These are phyloP conservation scores for Idaea straminata DNA, from an alignment of 2,888 invertebrate species.

Conservation along the genomic window DNA sequence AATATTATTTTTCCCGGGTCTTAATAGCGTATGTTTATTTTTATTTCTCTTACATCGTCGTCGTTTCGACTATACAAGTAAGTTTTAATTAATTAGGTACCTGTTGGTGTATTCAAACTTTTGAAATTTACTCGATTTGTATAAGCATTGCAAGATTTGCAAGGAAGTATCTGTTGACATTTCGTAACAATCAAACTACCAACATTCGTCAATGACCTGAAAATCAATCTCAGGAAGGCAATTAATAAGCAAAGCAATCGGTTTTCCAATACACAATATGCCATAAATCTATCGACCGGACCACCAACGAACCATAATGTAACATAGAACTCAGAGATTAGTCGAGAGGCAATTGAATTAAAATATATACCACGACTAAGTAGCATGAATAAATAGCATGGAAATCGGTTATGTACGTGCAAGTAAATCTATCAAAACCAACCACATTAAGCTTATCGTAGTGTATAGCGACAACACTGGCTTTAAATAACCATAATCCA, in stretches of 20 bases:
- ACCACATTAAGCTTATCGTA: conserved; percentile 13
- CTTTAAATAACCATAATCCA: conserved; percentile 22
- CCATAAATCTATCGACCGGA: background rate
- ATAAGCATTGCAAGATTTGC: background rate
- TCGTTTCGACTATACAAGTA: too few relatives aligned
- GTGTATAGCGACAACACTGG: conserved; percentile 22
- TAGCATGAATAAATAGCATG: conserved; percentile 15
- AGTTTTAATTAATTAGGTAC: too few relatives aligned
- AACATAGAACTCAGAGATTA: background rate
- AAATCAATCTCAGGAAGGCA: background rate
- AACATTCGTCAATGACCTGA: background rate
- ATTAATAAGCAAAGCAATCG: background rate
- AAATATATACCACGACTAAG: conserved; percentile 1
- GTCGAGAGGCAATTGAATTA: background rate
- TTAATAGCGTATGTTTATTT: too few relatives aligned
- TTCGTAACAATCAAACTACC: background rate
- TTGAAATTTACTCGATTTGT: too few relatives aligned
- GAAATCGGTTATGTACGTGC: conserved; percentile 19
- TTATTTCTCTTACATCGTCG: too few relatives aligned
- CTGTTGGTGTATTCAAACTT: too few relatives aligned
- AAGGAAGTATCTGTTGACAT: background rate
- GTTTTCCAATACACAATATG: background rate
- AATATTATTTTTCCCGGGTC: too few relatives aligned
- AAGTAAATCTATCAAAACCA: conserved; percentile 17
- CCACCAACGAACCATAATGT: conserved; percentile 3